A percentile compares a stretch with the other conserved stretches of the same genome.
Evolutionary conservation across 2,888 invertebrate genomes (phyloP).

Genomic region (Protonemura montana): DNA sequence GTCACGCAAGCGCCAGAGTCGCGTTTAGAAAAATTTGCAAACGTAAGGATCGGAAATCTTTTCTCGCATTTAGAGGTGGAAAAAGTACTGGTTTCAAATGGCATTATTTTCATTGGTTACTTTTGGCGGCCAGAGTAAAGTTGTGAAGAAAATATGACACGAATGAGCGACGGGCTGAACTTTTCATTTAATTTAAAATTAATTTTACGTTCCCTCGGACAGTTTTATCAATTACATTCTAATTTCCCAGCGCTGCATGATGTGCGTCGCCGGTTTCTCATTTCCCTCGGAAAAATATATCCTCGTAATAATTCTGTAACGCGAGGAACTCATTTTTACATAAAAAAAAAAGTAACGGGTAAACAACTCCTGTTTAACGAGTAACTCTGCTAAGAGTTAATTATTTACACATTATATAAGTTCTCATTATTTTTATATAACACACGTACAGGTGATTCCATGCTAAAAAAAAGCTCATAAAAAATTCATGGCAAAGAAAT

Average conservation of each 20-base stretch:
- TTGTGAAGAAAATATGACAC: not conserved
- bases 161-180: not conserved
- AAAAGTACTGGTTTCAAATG: not conserved
- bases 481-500: not conserved
- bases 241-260: not conserved
- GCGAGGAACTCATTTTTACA: not conserved
- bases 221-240: not conserved
- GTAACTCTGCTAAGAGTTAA: not conserved
- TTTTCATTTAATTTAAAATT: conserved; percentile 3
- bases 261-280: not conserved
- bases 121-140: not conserved
- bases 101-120: not conserved
- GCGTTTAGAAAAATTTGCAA: not conserved
- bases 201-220: not conserved
- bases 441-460: not conserved
- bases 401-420: conserved; percentile 12
- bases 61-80: too few relatives aligned
- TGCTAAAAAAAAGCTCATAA: not conserved
- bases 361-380: not conserved
- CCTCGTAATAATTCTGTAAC: not conserved
- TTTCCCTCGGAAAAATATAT: not conserved
- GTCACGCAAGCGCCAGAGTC: not conserved
- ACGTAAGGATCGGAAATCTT: too few relatives aligned
- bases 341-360: not conserved
- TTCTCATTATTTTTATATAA: not conserved